These are phyloP conservation scores for Bujurquina vittata DNA, from an alignment of 2,113 vertebrate species.

Conservation along the genomic window DNA sequence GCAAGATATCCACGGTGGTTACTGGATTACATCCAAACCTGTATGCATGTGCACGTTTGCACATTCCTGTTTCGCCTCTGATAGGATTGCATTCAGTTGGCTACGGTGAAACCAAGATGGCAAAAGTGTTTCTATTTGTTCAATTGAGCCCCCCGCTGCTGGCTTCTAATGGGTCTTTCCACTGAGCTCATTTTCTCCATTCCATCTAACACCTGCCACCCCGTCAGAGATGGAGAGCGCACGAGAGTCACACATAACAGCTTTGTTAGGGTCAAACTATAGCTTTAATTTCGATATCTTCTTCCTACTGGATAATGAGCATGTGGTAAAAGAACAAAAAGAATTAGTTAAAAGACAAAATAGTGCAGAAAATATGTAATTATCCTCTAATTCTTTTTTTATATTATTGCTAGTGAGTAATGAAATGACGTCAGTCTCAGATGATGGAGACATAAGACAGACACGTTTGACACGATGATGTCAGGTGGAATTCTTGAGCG, in stretches of 20 bases:
- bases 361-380: neutral
- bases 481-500: slow-evolving; percentile 75
- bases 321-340: neutral
- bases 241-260: neutral
- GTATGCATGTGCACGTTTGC: slow-evolving; percentile 14
- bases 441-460: neutral
- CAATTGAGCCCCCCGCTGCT: slow-evolving; percentile 57
- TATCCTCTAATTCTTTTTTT: neutral
- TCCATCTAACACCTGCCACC: slow-evolving; percentile 71
- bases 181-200: slow-evolving; percentile 59
- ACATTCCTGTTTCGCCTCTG: slow-evolving; percentile 29
- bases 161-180: slow-evolving; percentile 65
- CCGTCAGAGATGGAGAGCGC: slow-evolving; percentile 40
- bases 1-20: neutral
- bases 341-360: neutral
- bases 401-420: neutral
- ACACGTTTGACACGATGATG: neutral
- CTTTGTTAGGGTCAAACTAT: slow-evolving; percentile 19
- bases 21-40: neutral
- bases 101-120: slow-evolving; percentile 24
- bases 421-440: neutral
- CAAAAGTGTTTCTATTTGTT: slow-evolving; percentile 66
- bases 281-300: neutral
- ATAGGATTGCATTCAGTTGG: slow-evolving; percentile 38
- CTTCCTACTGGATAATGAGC: neutral